These are phyloP conservation scores for Neuroterus valhalla DNA, from an alignment of 1,140 invertebrate species.

Conservation along the genomic window DNA sequence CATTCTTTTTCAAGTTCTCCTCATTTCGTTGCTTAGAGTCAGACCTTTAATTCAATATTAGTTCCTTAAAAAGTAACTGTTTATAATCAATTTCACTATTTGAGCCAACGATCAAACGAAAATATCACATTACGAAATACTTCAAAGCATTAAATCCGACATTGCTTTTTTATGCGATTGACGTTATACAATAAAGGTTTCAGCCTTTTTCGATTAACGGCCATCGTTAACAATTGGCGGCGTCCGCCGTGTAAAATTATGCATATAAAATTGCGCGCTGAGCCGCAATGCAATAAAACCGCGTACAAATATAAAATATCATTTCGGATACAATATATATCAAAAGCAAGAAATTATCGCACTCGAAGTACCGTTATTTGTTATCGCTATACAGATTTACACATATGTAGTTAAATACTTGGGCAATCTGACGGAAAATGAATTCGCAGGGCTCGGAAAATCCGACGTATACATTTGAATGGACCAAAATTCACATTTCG, in stretches of 20 bases:
- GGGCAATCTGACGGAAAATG: conserved; percentile 57
- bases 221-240: conserved; percentile 18
- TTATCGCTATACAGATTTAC: conserved; percentile 57
- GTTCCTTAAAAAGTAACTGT: neutral
- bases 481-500: conserved; percentile 41
- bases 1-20: neutral
- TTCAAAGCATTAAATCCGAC: neutral
- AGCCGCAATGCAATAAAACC: conserved; percentile 53
- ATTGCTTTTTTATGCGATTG: conserved; percentile 20
- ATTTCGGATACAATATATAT: conserved; percentile 66
- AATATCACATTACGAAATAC: neutral
- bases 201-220: neutral
- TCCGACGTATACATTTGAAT: conserved; percentile 52
- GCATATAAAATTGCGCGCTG: conserved; percentile 47
- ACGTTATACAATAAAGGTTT: conserved; percentile 12
- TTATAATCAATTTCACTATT: neutral
- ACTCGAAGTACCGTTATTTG: conserved; percentile 53
- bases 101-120: neutral
- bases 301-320: conserved; percentile 68
- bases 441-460: conserved; percentile 48
- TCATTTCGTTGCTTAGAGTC: neutral
- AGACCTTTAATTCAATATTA: neutral
- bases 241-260: conserved; percentile 7
- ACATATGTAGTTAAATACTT: conserved; percentile 55
- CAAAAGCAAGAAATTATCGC: conserved; percentile 65